Base-by-base conservation (phyloP, 2,888 invertebrate genomes). In the Tiphia femorata region DNA sequence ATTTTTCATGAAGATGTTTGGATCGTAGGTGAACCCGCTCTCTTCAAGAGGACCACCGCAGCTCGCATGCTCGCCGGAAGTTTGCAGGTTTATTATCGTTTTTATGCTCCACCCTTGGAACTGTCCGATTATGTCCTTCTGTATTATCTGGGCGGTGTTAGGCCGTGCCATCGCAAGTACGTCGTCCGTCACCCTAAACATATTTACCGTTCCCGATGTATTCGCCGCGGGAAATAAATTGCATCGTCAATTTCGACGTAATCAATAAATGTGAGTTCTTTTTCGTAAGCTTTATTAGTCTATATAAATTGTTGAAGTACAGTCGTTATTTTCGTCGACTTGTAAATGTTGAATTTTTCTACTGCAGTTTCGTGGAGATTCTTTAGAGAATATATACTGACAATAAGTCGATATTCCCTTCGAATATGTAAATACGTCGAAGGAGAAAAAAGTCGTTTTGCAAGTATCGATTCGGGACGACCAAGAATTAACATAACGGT, bases 81-180 rank as follows among this genome's bases (percentile, higher is more conserved):
- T 90, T 86, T 96, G 95, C 30, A 96, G 86, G 85, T 96, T 96
- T 76, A 96, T 90, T 69, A 96, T 90, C 0, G 94, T 91, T 71
- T 90, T 90, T 73, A 95, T 94, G 40, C 90, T 91, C 86, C 89
- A 87, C 88, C 89, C 89, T 80, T 91, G 88, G 81, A 95, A 95
- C 82, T 94, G 93, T 72, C 90, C 89, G 68, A 95, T 89, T 68
- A 95, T 87, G 70, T 92, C 90, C 77, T 90, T 89, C 73, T 92
- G 90, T 3, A 91, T 87, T 49, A 95, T 92, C 64, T 88, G 85
- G 20, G 88, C 86, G 30, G 91, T 90, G 81, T 91, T 94, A 54
- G 95, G 94, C 16, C 96, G 89, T 54, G 95, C 91, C 94, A 94
- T 95, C 79, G 95, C 95, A 74, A 96, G 84, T 68, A 96, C 92